Conservation (phyloP, 2,888 invertebrate genomes). For the Malacosoma neustria region DNA sequence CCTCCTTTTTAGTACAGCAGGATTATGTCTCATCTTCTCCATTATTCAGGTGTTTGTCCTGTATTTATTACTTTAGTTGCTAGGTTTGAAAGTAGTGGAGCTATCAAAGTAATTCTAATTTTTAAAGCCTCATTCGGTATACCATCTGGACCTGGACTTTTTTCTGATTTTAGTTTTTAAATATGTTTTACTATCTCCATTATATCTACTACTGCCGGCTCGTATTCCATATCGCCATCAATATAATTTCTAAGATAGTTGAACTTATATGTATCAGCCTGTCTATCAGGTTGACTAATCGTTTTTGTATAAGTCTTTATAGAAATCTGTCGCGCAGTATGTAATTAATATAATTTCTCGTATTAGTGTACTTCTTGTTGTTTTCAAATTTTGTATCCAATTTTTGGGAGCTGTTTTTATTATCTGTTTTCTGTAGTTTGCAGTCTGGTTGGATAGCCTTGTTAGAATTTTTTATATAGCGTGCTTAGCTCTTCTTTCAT, state of each 20-base stretch:
- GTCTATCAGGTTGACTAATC: conserved; percentile 3
- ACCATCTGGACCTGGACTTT: conserved; percentile 2
- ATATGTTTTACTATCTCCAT: conserved; percentile 3
- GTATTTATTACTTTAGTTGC: too few relatives aligned
- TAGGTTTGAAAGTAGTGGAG: neutral
- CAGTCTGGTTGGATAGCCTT: conserved; percentile 7
- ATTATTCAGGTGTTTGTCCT: too few relatives aligned
- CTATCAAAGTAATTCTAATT: conserved; percentile 1
- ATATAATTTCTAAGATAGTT: too few relatives aligned
- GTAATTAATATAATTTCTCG: conserved; percentile 9
- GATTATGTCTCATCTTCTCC: conserved; percentile 9
- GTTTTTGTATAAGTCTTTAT: conserved; percentile 8
- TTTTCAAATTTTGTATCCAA: conserved; percentile 6
- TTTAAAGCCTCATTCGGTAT: conserved; percentile 4
- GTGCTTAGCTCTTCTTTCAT: conserved; percentile 7
- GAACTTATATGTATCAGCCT: conserved; percentile 1
- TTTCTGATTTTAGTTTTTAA: too few relatives aligned
- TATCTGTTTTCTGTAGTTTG: conserved; percentile 3
- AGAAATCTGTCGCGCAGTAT: too few relatives aligned
- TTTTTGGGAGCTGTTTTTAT: conserved; percentile 8
- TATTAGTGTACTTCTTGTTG: conserved; percentile 5
- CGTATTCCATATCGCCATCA: too few relatives aligned
- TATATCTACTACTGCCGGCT: neutral
- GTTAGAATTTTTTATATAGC: conserved; percentile 4
- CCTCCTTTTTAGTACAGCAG: conserved; percentile 6